These are phyloP conservation scores for Eristalis intricaria DNA, from an alignment of 2,888 invertebrate genomes.

Conservation along the genomic window DNA sequence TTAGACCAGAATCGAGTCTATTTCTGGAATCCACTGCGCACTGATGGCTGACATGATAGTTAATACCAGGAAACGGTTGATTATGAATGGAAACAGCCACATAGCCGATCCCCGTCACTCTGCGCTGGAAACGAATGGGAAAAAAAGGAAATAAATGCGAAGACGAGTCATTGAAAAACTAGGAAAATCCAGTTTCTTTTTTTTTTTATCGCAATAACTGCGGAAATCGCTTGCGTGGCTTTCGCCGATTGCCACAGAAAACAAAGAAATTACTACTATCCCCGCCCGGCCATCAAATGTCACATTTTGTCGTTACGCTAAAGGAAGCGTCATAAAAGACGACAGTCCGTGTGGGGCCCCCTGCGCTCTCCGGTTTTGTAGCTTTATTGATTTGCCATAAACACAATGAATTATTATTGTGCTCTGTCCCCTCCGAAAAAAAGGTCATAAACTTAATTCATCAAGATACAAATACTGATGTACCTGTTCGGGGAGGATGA, in stretches of 20 bases:
- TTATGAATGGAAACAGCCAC: constrained; percentile 54
- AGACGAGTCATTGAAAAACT: background rate
- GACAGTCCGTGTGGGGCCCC: background rate
- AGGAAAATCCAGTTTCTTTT: constrained; percentile 20
- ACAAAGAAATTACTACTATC: constrained; percentile 28
- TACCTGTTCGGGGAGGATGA: background rate
- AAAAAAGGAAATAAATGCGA: background rate
- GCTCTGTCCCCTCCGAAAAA: constrained; percentile 13
- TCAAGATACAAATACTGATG: background rate
- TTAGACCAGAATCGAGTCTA: constrained; percentile 44
- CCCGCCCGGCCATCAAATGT: constrained; percentile 24
- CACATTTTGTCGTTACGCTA: constrained; percentile 53
- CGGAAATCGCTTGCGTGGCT: constrained; percentile 67
- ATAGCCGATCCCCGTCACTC: background rate
- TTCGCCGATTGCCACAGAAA: constrained; percentile 42
- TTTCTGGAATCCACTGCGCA: background rate
- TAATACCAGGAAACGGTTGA: constrained; percentile 68
- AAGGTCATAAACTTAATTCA: constrained; percentile 14
- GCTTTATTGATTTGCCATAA: constrained; percentile 55
- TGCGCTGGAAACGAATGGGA: background rate
- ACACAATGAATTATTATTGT: constrained; percentile 41
- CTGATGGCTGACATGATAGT: constrained; percentile 52
- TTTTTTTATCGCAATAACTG: constrained; percentile 14
- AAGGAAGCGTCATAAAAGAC: constrained; percentile 24
- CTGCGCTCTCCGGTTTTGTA: constrained; percentile 3